Evolutionary conservation across 1,140 invertebrate species (phyloP), one percentile per base, ranked within the genome.

Genomic region (Sitophilus oryzae): DNA sequence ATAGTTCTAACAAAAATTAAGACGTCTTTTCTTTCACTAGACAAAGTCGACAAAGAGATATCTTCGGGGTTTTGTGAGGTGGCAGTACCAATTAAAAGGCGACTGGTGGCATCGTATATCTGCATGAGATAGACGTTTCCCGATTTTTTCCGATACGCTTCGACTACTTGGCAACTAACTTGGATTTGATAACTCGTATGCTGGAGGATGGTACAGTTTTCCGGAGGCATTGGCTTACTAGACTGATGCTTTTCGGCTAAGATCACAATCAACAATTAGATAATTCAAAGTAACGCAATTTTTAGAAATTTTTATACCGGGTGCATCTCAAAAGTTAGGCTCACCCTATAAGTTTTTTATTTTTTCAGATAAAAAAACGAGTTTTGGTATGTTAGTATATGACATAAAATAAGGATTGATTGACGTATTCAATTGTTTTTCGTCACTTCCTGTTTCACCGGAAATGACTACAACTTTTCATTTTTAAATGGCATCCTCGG

Each of bases 71-170:
- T 73, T 59, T 72, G 66, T 35, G 77, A 77, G 9, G 75, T 77
- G 14, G 75, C 68, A 22, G 76, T 78, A 10, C 73, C 77, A 41
- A 79, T 63, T 11, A 79, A 65, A 8, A 72, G 65, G 10, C 76
- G 67, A 38, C 73, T 76, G 52, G 73, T 70, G 6, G 77, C 77
- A 55, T 78, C 76, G 63, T 73, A 79, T 36, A 77, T 76, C 60
- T 79, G 77, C 38, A 79, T 69, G n/a, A 79, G 66, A 62, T 76
- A 79, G 16, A 68, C 71, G 57, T 69, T 69, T 21, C 38, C 53
- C 8, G 69, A 60, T 42, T 70, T 65, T 56, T 71, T 59, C 55
- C 68, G 65, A 54, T 68, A 64, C 51, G 68, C 66, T 60, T 73
- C 69, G 11, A 38, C 3, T n/a, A 60, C 46, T 51, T 73, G 72